phyloP scores from a whole-genome alignment of 2,113 vertebrate species.

The Mionectes macconnelli region DNA sequence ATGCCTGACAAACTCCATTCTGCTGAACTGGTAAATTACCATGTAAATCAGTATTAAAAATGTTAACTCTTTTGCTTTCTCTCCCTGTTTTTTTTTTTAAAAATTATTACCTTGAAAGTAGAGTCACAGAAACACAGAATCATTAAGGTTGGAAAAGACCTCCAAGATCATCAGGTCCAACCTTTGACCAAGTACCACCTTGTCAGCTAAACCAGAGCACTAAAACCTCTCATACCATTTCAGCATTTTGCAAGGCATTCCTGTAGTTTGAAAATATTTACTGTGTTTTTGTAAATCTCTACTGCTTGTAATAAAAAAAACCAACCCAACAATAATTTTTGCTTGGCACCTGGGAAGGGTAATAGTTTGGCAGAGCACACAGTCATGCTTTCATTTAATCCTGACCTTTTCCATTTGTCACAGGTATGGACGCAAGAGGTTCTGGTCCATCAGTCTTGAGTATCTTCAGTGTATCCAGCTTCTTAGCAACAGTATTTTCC shows the following conservation, averaged over 20 bases:
- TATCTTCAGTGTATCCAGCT: conserved; percentile 52
- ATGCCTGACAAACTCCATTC: neutral
- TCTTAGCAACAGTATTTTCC: conserved; percentile 71
- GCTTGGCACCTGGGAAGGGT: neutral
- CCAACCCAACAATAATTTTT: neutral
- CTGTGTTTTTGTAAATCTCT: neutral
- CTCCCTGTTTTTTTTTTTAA: neutral
- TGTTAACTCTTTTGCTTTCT: neutral
- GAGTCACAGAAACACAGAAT: neutral
- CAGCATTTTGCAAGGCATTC: neutral
- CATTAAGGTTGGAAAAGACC: neutral
- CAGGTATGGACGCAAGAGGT: conserved; percentile 89
- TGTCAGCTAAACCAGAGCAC: neutral
- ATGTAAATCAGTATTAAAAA: neutral
- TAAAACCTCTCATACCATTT: neutral
- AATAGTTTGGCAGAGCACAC: neutral
- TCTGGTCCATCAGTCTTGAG: conserved; percentile 68
- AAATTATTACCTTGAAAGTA: neutral
- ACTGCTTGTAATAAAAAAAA: neutral
- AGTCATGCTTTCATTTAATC: neutral
- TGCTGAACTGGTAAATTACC: neutral
- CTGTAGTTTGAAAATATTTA: neutral
- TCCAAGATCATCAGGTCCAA: neutral
- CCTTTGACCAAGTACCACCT: neutral
- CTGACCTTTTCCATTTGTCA: conserved; percentile 45